Conservation (phyloP, 2,797 vertebrate genomes). For the Danionella dracula region DNA sequence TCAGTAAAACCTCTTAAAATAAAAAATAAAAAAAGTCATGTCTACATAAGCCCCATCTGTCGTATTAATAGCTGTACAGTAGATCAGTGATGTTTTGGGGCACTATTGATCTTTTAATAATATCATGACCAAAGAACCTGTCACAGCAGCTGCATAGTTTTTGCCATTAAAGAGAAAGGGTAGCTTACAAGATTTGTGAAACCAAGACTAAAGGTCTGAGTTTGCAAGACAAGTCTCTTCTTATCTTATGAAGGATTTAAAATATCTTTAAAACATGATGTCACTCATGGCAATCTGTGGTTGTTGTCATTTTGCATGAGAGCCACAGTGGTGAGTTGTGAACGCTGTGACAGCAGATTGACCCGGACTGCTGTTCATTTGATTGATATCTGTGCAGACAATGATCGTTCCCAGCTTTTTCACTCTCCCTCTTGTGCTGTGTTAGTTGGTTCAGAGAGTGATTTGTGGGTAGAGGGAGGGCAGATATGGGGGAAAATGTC, state of each 20-base stretch:
- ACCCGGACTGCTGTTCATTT: constrained; percentile 71
- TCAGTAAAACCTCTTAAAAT: constrained; percentile 65
- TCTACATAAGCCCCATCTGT: constrained; percentile 66
- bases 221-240: constrained; percentile 30
- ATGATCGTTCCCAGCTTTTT: constrained; percentile 46
- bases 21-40: constrained; percentile 62
- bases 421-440: constrained; percentile 48
- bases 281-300: constrained; percentile 64
- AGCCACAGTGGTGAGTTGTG: constrained; percentile 54
- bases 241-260: neutral
- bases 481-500: constrained; percentile 63
- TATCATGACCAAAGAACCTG: constrained; percentile 65
- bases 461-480: constrained; percentile 53
- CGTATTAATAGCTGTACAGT: constrained; percentile 50
- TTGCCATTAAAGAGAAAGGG: constrained; percentile 37
- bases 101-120: constrained; percentile 75
- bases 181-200: constrained; percentile 27
- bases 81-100: constrained; percentile 64
- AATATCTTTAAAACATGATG: constrained; percentile 51
- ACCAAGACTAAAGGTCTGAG: constrained; percentile 34
- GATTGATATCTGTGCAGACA: constrained; percentile 76
- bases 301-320: constrained; percentile 70
- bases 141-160: constrained; percentile 50
- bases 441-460: constrained; percentile 56
- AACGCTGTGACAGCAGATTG: constrained; percentile 68